phyloP scores from a whole-genome alignment of 2,113 vertebrate genomes.

The Microcebus tavaratra region DNA sequence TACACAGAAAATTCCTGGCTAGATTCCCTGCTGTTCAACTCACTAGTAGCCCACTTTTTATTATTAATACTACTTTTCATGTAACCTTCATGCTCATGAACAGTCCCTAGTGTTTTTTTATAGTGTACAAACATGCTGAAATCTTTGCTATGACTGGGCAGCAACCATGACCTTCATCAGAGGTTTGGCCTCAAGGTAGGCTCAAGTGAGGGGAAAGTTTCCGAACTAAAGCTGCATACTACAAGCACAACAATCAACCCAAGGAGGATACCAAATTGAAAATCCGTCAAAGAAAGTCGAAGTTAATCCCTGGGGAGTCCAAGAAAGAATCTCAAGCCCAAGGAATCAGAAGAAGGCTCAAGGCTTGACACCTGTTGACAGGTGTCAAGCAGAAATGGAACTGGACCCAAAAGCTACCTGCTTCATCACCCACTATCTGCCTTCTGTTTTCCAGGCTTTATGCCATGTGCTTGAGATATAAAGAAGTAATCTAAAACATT shows the following conservation, averaged over 20 bases:
- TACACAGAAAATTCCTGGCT: background rate
- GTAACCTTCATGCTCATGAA: background rate
- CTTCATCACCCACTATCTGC: background rate
- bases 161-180: background rate
- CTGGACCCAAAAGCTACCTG: background rate
- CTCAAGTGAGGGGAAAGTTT: background rate
- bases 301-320: background rate
- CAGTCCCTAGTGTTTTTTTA: background rate
- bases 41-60: background rate
- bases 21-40: background rate
- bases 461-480: background rate
- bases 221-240: background rate
- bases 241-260: background rate
- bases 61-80: background rate
- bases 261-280: background rate
- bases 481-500: background rate
- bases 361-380: background rate
- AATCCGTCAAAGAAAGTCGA: background rate
- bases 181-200: background rate
- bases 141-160: background rate
- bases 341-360: background rate
- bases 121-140: background rate
- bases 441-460: background rate
- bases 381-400: background rate
- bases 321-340: background rate